Conservation (phyloP, 2,888 invertebrate species). For the Epistrophe grossulariae region DNA sequence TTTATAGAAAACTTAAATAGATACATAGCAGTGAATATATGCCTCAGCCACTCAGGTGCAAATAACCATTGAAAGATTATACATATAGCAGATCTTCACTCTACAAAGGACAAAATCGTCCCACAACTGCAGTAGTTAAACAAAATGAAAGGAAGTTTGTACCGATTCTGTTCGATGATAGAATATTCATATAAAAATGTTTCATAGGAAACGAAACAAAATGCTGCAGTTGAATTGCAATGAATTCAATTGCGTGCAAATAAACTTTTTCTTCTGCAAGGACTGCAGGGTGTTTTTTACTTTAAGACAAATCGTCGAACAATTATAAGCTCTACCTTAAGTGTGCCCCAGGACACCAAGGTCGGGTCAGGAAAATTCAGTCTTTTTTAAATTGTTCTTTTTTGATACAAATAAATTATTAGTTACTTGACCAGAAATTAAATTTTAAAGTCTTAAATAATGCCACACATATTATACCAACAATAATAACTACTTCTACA, state of each 20-base stretch:
- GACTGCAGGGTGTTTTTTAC: not conserved
- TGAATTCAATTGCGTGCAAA: not conserved
- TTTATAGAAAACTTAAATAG: not conserved
- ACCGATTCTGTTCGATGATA: not conserved
- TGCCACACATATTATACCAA: too few species aligned
- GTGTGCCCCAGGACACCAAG: too few species aligned
- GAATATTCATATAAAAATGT: not conserved
- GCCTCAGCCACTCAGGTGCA: not conserved
- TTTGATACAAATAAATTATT: too few species aligned
- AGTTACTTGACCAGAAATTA: too few species aligned
- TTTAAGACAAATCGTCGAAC: too few species aligned
- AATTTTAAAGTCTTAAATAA: too few species aligned
- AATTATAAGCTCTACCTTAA: too few species aligned
- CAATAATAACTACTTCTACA: too few species aligned
- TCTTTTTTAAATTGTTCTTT: too few species aligned
- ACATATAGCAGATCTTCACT: not conserved
- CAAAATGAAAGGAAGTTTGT: not conserved
- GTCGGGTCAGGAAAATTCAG: too few species aligned
- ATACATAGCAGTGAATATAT: not conserved
- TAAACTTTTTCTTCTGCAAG: not conserved
- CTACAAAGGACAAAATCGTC: not conserved
- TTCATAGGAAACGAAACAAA: not conserved
- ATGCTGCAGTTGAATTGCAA: conserved; percentile 3
- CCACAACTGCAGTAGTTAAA: not conserved
- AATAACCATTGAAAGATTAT: not conserved